Base-by-base conservation (phyloP, 1,140 invertebrate species). In the Streblospio benedicti region DNA sequence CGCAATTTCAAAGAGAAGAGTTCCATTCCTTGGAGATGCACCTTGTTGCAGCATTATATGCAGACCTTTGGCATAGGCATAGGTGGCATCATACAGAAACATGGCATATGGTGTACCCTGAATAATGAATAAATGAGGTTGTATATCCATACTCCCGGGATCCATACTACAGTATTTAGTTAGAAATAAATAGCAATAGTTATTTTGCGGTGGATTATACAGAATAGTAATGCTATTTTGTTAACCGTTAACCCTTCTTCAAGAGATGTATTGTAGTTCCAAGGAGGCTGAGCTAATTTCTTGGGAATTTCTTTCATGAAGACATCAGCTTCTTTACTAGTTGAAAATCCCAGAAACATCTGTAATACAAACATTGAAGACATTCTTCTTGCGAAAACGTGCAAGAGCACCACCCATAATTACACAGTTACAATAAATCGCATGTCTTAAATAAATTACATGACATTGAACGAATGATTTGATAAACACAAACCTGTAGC, bases 31-130 rank as follows among this genome's bases (percentile, higher is more conserved):
- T 12, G 47, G 47, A 20, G 32, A 28, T 0, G n/a, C 18, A 18
- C 44, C 55, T 1, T 41, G 32, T 16, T 49, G 47, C 23, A 57
- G 3, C n/a, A 51, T 47, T n/a, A 57, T 38, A 31, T 62, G 47
- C 3, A 38, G 30, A 5, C 44, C 31, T 1, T 49, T 45, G 2
- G 49, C 32, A 31, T 59, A 62, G 16, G 57, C 25, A 49, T 62
- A 62, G 43, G 57, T 55, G n/a, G 49, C 25, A 35, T 62, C 60
- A 28, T 50, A 50, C 16, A 62, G 60, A 28, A 57, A 62, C 4
- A 62, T 54, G 18, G 60, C 31, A 41, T 62, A 62, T 20, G 25
- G 27, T 20, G 33, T 41, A 28, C 43, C 60, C 60, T 62, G 41
- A 6, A 52, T 31, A 23, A 9, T 12, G 59, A 20, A 18, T 53